These are phyloP conservation scores for Lysiphlebus fabarum DNA, from an alignment of 1,140 invertebrate genomes.

Conservation along the genomic window DNA sequence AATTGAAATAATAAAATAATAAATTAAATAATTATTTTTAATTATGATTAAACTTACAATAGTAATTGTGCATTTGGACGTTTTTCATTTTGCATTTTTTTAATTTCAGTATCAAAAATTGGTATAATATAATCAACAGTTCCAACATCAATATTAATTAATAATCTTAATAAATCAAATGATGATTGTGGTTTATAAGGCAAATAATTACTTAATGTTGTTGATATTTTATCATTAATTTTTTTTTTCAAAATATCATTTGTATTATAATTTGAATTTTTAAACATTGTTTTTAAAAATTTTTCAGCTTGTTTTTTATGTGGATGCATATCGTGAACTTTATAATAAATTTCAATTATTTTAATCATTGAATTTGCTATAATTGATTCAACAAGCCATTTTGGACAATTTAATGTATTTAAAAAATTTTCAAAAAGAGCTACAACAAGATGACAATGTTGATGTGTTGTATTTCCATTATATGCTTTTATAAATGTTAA, in stretches of 20 bases:
- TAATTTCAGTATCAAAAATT: constrained; percentile 34
- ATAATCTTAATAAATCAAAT: constrained; percentile 39
- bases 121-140: constrained; percentile 32
- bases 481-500: constrained; percentile 39
- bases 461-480: constrained; percentile 40
- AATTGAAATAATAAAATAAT: too few relatives aligned
- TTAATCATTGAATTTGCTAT: constrained; percentile 35
- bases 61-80: constrained; percentile 36
- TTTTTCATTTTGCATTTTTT: constrained; percentile 34
- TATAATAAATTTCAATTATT: constrained; percentile 43
- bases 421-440: constrained; percentile 22
- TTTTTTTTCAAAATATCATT: constrained; percentile 31
- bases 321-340: constrained; percentile 45
- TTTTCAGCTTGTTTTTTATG: constrained; percentile 44
- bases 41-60: too few relatives aligned
- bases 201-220: constrained; percentile 31
- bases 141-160: constrained; percentile 28
- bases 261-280: constrained; percentile 38
- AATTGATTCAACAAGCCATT: constrained; percentile 38
- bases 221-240: not conserved
- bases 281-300: constrained; percentile 36
- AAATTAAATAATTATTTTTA: too few relatives aligned
- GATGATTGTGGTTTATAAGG: constrained; percentile 31
- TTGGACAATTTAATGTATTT: constrained; percentile 4
- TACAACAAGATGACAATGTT: constrained; percentile 47